Percentiles rank a stretch among this genome's conserved stretches.
phyloP scores from a whole-genome alignment of 2,797 vertebrate species.

The Discoglossus pictus region DNA sequence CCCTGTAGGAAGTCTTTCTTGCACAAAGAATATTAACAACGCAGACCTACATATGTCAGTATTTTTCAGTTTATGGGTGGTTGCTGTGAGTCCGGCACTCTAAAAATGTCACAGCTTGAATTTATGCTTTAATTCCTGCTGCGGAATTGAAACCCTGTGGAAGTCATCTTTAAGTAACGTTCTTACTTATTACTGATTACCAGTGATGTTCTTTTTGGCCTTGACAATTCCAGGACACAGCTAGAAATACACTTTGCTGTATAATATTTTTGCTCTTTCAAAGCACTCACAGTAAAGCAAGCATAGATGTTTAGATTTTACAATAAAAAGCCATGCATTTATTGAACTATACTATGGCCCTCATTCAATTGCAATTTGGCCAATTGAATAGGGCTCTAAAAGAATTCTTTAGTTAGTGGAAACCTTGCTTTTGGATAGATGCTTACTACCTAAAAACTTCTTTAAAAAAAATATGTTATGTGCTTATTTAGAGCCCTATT shows the following conservation, averaged over 20 bases:
- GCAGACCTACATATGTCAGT: background rate
- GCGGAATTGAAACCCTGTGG: background rate
- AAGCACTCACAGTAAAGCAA: too few relatives aligned
- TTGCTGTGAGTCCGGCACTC: background rate
- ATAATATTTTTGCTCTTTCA: too few relatives aligned
- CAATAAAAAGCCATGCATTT: too few relatives aligned
- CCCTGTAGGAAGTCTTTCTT: conserved; percentile 11
- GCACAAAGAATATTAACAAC: background rate
- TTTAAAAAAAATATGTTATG: too few relatives aligned
- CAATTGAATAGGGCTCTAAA: too few relatives aligned
- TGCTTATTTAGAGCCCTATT: too few relatives aligned
- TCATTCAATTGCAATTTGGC: too few relatives aligned
- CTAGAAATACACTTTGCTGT: background rate
- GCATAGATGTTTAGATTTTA: too few relatives aligned
- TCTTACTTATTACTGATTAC: conserved; percentile 4
- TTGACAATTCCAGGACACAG: conserved; percentile 3
- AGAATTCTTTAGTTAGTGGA: too few relatives aligned
- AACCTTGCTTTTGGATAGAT: too few relatives aligned
- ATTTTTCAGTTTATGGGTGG: background rate
- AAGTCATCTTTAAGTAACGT: background rate
- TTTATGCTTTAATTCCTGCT: background rate
- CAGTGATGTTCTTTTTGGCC: background rate
- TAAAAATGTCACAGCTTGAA: conserved; percentile 11
- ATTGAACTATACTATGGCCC: too few relatives aligned
- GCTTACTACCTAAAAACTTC: too few relatives aligned